Evolutionary conservation across 2,797 vertebrate genomes (phyloP), one percentile per base, ranked within the genome.

Genomic region (Hafferia zeledoni): DNA sequence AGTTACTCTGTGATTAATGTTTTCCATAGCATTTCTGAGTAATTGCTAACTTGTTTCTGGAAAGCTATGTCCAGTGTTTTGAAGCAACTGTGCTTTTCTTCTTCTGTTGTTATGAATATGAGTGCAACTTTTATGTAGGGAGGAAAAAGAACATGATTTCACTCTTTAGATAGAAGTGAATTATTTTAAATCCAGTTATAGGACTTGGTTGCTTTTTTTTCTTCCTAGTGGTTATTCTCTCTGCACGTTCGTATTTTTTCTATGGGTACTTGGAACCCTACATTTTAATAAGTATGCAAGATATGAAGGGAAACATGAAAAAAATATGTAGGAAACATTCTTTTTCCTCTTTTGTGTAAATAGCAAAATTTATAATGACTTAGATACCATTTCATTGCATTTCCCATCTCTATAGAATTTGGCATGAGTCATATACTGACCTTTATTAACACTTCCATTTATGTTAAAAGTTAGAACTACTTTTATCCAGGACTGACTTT

Each of bases 221-320:
- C 39, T 81, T 89, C 78, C 64, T 69, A 67, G 77, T 89, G 80
- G 13, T 85, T 87, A 88, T 91, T 92, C 55, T 81, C 41, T 82
- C 86, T 96, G 92, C 93, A 95, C 37, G 90, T 84, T 94, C 59
- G 37, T 93, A 71, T 93, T 94, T 94, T 95, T 96, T 88, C 84
- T 96, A 91, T 91, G 91, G 85, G 84, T 85, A 60, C 79, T 94
- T 91, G 94, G 71, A 94, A 88, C 53, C 87, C 46, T 91, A 8
- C 53, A 22, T 93, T 93, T 96, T 95, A 89, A 59, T 72, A 85
- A 63, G 88, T 71, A 74, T 14, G 41, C 68, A 75, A 93, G 47
- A 44, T 80, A 68, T 6, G 74, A 90, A 86, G 47, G 56, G 47
- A 89, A 95, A 75, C 11, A 13, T 1, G 14, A 78, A 28, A 74